phyloP scores from a whole-genome alignment of 1,140 invertebrate genomes.

The Neoseiulus cucumeris region DNA sequence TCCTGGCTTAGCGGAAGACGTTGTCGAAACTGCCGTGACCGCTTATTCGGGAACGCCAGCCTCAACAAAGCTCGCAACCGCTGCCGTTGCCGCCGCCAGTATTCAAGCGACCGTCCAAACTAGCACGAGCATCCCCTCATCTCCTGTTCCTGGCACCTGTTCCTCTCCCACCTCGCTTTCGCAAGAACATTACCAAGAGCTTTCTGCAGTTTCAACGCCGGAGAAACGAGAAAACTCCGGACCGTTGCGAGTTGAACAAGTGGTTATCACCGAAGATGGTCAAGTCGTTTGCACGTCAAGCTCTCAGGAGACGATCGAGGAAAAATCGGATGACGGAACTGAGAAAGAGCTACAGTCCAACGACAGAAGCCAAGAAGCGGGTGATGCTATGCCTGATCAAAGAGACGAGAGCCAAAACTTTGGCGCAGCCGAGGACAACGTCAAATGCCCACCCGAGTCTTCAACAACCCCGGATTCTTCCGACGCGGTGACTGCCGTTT shows the following conservation, averaged over 20 bases:
- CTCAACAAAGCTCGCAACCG: neutral
- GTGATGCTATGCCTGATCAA: neutral
- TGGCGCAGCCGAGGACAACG: neutral
- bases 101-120: neutral
- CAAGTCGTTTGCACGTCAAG: neutral
- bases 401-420: neutral
- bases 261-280: constrained; percentile 10
- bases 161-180: neutral
- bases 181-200: no score
- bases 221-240: neutral
- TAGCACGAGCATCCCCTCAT: neutral
- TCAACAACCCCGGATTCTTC: neutral
- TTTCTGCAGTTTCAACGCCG: neutral
- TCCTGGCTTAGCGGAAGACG: constrained; percentile 7
- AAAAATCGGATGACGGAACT: constrained; percentile 11
- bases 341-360: constrained; percentile 1
- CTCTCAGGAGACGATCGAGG: constrained; percentile 11
- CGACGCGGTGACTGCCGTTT: neutral
- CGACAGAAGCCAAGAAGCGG: neutral
- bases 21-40: neutral
- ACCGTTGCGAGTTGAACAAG: neutral
- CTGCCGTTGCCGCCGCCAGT: neutral
- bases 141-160: neutral
- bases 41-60: neutral
- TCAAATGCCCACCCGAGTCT: neutral